Percentiles rank a stretch among this genome's conserved stretches.
phyloP scores from a whole-genome alignment of 2,797 vertebrate species.

The Clamator glandarius region DNA sequence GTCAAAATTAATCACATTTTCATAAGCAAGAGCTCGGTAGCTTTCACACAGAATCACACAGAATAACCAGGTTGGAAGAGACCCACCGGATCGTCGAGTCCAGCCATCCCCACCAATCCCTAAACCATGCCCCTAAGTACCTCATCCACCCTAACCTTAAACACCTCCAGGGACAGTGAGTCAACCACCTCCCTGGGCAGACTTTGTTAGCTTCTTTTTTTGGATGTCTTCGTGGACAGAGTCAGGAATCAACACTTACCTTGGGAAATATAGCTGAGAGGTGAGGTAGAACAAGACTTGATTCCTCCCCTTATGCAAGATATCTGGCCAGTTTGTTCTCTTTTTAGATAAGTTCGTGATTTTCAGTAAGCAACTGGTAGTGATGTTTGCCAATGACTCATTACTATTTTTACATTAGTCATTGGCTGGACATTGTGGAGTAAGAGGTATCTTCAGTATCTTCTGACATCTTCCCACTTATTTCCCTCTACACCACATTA shows the following conservation, averaged over 20 bases:
- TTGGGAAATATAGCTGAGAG: background rate
- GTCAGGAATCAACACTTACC: background rate
- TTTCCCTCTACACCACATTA: background rate
- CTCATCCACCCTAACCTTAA: too few relatives aligned
- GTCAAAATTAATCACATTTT: background rate
- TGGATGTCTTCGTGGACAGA: background rate
- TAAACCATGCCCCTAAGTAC: too few relatives aligned
- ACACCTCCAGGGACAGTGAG: too few relatives aligned
- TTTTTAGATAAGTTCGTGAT: background rate
- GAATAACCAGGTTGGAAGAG: too few relatives aligned
- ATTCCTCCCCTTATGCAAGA: background rate
- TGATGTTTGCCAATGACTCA: background rate
- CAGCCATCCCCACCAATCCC: too few relatives aligned
- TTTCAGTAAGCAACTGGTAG: background rate
- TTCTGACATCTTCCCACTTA: background rate
- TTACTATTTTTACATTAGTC: background rate
- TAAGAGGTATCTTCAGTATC: background rate
- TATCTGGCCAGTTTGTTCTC: background rate
- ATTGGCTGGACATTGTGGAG: background rate
- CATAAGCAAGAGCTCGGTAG: background rate
- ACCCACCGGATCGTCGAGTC: too few relatives aligned
- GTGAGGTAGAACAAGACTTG: background rate
- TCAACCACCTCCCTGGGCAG: too few relatives aligned
- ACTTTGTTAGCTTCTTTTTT: background rate
- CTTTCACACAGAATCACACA: too few relatives aligned